Percentiles rank a stretch among this genome's conserved stretches.
Evolutionary conservation across 2,113 vertebrate genomes (phyloP).

Genomic region (Murina feae): DNA sequence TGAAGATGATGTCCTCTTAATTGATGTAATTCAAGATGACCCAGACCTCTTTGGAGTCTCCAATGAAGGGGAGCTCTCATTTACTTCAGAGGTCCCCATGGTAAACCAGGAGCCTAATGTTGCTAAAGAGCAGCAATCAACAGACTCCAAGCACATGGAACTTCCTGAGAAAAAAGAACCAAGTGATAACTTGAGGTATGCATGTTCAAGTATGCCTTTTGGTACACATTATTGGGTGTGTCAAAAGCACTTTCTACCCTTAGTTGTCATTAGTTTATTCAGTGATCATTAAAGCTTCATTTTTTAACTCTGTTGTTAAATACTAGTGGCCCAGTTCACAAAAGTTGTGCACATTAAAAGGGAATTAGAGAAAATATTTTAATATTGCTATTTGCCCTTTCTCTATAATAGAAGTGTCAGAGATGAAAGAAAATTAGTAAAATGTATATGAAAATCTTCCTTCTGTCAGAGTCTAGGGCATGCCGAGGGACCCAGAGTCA

Average conservation of each 20-base stretch:
- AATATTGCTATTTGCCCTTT: too few species aligned
- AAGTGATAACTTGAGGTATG: conserved; percentile 77
- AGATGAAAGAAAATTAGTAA: too few species aligned
- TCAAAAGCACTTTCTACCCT: not conserved
- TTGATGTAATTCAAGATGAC: conserved; percentile 90
- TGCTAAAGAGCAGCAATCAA: conserved; percentile 23
- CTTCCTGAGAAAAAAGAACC: conserved; percentile 47
- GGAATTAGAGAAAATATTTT: too few species aligned
- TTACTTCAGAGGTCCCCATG: conserved; percentile 36
- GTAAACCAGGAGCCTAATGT: not conserved
- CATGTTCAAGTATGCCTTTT: conserved; percentile 42
- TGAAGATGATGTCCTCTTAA: conserved; percentile 88
- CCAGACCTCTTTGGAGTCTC: conserved; percentile 88
- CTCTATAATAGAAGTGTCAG: too few species aligned
- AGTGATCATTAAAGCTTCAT: not conserved
- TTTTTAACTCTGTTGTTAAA: conserved; percentile 4
- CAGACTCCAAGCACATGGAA: conserved; percentile 18
- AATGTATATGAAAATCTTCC: too few species aligned
- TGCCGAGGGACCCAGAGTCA: too few species aligned
- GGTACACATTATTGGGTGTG: not conserved
- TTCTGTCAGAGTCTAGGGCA: too few species aligned
- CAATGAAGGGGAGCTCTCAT: conserved; percentile 67
- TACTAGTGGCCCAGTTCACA: too few species aligned
- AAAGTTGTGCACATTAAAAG: too few species aligned
- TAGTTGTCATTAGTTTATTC: not conserved